Conservation (phyloP, 2,888 invertebrate genomes). For the Altica lythri region DNA sequence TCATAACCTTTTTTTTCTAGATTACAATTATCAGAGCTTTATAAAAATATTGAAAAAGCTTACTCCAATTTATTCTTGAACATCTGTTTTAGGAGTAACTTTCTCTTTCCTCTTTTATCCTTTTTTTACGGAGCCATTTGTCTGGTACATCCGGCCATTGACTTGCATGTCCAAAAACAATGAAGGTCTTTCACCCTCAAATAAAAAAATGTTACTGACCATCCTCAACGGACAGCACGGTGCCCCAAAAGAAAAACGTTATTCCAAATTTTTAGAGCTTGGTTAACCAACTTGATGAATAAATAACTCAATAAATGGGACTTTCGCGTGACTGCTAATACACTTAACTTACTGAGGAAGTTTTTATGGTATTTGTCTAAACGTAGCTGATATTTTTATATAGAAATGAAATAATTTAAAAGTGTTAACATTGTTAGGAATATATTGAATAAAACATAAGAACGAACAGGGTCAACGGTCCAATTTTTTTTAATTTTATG, state of each 20-base stretch:
- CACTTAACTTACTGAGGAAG: neutral
- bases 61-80: no score
- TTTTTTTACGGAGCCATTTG: constrained; percentile 8
- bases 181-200: neutral
- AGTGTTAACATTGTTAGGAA: no score
- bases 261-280: constrained; percentile 17
- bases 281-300: constrained; percentile 13
- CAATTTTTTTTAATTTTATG: no score
- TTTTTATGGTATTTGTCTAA: constrained; percentile 4
- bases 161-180: constrained; percentile 17
- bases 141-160: constrained; percentile 1
- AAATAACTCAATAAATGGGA: constrained; percentile 16
- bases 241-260: constrained; percentile 1
- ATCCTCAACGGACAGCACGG: constrained; percentile 8
- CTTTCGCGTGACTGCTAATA: constrained; percentile 10
- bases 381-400: neutral
- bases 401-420: no score
- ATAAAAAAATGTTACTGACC: constrained; percentile 16
- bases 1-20: no score
- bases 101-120: no score
- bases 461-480: no score
- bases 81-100: no score
- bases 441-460: no score
- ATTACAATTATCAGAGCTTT: no score
- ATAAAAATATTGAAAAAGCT: no score